Percentiles rank a stretch among this genome's conserved stretches.
phyloP scores from a whole-genome alignment of 2,797 vertebrate genomes.

The Acrossocheilus wenchowensis region DNA sequence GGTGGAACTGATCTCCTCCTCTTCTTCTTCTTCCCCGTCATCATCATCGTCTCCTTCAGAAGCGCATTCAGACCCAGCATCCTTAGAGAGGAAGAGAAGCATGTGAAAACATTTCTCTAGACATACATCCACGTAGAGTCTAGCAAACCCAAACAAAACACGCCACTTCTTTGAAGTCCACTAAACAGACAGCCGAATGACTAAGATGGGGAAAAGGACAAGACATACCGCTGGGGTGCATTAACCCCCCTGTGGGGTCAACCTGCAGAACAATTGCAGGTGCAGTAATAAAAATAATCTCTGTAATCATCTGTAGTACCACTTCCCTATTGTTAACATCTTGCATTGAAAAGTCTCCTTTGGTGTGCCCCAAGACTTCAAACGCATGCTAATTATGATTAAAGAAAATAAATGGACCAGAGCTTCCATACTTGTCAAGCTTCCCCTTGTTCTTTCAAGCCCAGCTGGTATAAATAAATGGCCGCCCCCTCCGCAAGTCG shows the following conservation, averaged over 20 bases:
- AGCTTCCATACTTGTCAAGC: conserved; percentile 71
- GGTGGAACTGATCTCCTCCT: conserved; percentile 74
- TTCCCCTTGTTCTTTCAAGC: conserved; percentile 80
- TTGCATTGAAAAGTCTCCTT: conserved; percentile 65
- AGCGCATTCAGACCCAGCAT: conserved; percentile 65
- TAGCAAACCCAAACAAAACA: conserved; percentile 48
- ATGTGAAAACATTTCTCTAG: conserved; percentile 36
- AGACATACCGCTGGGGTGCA: conserved; percentile 67
- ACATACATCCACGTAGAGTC: conserved; percentile 28
- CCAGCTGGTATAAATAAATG: conserved; percentile 81
- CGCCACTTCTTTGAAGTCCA: conserved; percentile 54
- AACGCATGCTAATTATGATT: conserved; percentile 78
- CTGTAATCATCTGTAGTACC: conserved; percentile 74
- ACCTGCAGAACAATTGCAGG: conserved; percentile 71
- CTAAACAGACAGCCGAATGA: conserved; percentile 47
- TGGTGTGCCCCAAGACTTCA: conserved; percentile 74
- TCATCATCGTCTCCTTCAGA: conserved; percentile 70
- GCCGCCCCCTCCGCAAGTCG: conserved; percentile 67
- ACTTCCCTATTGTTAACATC: conserved; percentile 77
- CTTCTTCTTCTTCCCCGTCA: conserved; percentile 61
- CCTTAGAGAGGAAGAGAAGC: conserved; percentile 63
- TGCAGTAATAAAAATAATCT: conserved; percentile 76
- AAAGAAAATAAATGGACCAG: conserved; percentile 68
- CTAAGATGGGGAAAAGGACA: conserved; percentile 58
- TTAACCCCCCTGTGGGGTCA: conserved; percentile 67